phyloP scores from a whole-genome alignment of 2,888 invertebrate genomes.

The Muschampia plurimacula region DNA sequence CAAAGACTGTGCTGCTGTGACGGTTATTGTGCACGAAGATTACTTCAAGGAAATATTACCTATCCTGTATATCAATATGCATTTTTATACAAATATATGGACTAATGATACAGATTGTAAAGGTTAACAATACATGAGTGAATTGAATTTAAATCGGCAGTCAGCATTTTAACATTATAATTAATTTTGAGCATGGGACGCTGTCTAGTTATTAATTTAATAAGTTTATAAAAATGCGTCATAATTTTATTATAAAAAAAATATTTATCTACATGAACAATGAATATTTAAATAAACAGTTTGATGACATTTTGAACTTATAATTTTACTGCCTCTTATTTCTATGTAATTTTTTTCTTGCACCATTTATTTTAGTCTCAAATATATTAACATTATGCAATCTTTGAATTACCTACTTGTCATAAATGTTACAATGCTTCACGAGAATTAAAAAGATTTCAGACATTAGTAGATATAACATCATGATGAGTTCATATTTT shows the following conservation, averaged over 20 bases:
- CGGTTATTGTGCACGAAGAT: too few species aligned
- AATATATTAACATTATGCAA: neutral
- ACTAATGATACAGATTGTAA: neutral
- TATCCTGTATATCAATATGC: too few species aligned
- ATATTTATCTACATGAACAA: neutral
- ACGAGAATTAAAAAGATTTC: neutral
- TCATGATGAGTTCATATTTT: too few species aligned
- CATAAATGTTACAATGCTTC: neutral
- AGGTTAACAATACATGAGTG: neutral
- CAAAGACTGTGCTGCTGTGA: too few species aligned
- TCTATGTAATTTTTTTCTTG: too few species aligned
- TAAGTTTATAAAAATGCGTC: neutral
- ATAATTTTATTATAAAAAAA: neutral
- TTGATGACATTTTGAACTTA: too few species aligned
- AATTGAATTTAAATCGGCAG: neutral
- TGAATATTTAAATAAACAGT: neutral
- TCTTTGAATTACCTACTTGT: neutral
- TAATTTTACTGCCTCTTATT: too few species aligned
- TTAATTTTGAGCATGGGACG: constrained; percentile 4
- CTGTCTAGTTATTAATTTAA: neutral
- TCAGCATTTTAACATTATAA: neutral
- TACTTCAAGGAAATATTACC: too few species aligned
- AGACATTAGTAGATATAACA: neutral
- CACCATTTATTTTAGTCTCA: neutral
- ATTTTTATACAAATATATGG: too few species aligned